Evolutionary conservation across 2,888 invertebrate species (phyloP).

Genomic region (Drosophila fungiperda): DNA sequence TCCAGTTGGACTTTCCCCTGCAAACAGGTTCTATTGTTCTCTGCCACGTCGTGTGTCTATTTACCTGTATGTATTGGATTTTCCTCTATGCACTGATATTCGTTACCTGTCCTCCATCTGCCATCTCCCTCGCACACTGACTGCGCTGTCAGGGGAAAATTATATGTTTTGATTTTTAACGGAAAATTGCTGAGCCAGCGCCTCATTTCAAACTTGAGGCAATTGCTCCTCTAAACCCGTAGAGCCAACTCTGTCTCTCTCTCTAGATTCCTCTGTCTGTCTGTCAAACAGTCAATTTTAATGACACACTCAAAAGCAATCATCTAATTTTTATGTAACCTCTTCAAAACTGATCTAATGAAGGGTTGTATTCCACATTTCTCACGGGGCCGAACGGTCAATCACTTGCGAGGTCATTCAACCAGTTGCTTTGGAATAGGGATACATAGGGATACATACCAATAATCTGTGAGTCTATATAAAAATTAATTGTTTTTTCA

Average conservation of each 20-base stretch:
- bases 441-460: not conserved
- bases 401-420: conserved; percentile 68
- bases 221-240: conserved; percentile 14
- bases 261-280: not conserved
- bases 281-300: conserved; percentile 68
- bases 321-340: conserved; percentile 68
- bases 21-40: conserved; percentile 75
- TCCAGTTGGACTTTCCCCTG: conserved; percentile 76
- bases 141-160: conserved; percentile 57
- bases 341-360: conserved; percentile 63
- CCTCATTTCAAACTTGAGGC: conserved; percentile 13
- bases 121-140: conserved; percentile 36
- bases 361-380: conserved; percentile 63
- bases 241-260: not conserved
- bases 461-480: conserved; percentile 1
- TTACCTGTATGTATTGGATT: conserved; percentile 69
- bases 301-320: conserved; percentile 71
- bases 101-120: conserved; percentile 43
- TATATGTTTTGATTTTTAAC: conserved; percentile 79
- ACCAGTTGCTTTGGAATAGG: conserved; percentile 44
- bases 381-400: conserved; percentile 63
- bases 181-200: conserved; percentile 68
- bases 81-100: conserved; percentile 64
- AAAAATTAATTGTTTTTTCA: conserved; percentile 66
- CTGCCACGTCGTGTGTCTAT: conserved; percentile 35